phyloP scores from a whole-genome alignment of 2,888 invertebrate genomes.

The Amphimallon solstitiale region DNA sequence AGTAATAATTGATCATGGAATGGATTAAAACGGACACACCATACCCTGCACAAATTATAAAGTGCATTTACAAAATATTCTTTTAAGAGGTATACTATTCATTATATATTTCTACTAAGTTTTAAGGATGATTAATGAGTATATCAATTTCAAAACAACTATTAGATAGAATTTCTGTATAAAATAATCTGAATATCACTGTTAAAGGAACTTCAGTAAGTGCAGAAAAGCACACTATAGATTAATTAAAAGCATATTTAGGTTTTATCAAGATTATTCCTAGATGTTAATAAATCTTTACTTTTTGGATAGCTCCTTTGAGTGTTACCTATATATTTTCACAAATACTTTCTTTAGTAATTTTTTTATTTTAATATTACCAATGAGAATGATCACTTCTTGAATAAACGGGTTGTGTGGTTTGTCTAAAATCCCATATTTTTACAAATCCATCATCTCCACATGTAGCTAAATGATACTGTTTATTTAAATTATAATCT shows the following conservation, averaged over 20 bases:
- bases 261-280: too few species aligned
- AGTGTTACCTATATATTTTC: neutral
- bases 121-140: too few species aligned
- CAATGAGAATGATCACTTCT: conserved; percentile 89
- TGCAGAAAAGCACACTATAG: too few species aligned
- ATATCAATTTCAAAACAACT: too few species aligned
- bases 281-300: too few species aligned
- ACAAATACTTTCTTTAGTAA: neutral
- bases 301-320: too few species aligned
- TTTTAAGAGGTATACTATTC: too few species aligned
- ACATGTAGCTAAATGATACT: conserved; percentile 91
- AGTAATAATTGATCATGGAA: conserved; percentile 96
- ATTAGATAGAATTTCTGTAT: too few species aligned
- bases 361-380: conserved; percentile 59
- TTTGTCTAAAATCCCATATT: conserved; percentile 95
- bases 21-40: conserved; percentile 94
- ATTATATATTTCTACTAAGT: too few species aligned
- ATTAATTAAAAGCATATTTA: too few species aligned
- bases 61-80: neutral
- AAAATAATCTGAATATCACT: too few species aligned
- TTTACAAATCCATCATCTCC: conserved; percentile 96
- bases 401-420: conserved; percentile 80
- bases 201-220: too few species aligned
- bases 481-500: conserved; percentile 98
- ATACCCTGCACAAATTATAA: conserved; percentile 73